Evolutionary conservation across 2,888 invertebrate species (phyloP), one percentile per base, ranked within the genome.

Genomic region (Idaea biselata): DNA sequence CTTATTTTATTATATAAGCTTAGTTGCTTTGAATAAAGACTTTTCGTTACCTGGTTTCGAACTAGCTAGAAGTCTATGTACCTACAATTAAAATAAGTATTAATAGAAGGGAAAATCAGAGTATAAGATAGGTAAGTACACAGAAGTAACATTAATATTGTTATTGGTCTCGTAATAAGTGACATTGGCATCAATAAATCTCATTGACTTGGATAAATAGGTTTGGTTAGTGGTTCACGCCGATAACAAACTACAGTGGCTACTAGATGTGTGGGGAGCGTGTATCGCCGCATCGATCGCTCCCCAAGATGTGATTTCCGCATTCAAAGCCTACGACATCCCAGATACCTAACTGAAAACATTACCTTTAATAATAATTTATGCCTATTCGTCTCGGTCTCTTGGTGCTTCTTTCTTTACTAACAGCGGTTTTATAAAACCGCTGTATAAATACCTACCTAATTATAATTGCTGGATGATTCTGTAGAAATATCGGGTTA

Each of bases 201-300:
- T 84, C 79, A 75, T 73, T 84, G 86, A 87, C 86, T 86, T 82
- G 83, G 86, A 86, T 86, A 84, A 84, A 87, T 87, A 83, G 83
- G 83, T 82, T 81, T 77, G 78, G 79, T 76, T 72, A 77, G 77
- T 75, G 82, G 81, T 84, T 84, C 77, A 80, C 84, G 79, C 81
- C 81, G 86, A 86, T 83, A 84, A 84, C 81, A 77, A 78, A 82
- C 78, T 77, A 18, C 18, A 78, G 79, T 75, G 77, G 85, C 86
- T 87, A 84, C 87, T 85, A 86, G 86, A 85, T 86, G 86, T 80
- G 81, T 72, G 73, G 74, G 72, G 78, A 70, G 68, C 71, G 73
- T 75, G 69, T 84, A 86, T 85, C 86, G 71, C 70, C 63, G 75
- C 80, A 80, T 80, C 77, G 83, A 86, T 86, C 84, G 81, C 77